A percentile compares a stretch with the other conserved stretches of the same genome.
Conservation (phyloP, 2,888 invertebrate genomes). For the Hyposoter didymator region DNA sequence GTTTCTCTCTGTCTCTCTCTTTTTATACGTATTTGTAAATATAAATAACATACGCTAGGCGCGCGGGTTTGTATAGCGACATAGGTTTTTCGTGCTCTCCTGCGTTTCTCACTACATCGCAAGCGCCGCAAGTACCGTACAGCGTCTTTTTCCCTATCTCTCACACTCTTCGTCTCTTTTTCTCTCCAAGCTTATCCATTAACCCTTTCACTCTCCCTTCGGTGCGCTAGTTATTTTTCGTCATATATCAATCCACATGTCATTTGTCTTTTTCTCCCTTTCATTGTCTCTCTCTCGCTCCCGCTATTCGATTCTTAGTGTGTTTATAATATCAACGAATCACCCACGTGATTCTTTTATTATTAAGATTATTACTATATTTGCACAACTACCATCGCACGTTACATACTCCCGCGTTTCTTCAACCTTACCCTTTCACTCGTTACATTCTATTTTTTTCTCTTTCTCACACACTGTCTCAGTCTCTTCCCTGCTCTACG, state of each 20-base stretch:
- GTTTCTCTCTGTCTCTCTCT: constrained; percentile 34
- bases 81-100: constrained; percentile 45
- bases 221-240: constrained; percentile 31
- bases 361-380: not conserved
- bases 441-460: constrained; percentile 66
- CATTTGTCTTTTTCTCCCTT: constrained; percentile 28
- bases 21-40: not conserved
- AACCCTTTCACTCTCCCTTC: constrained; percentile 66
- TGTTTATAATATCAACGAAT: constrained; percentile 57
- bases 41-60: constrained; percentile 35
- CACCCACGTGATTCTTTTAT: constrained; percentile 42
- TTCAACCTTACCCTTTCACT: constrained; percentile 70
- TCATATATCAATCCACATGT: not conserved
- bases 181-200: constrained; percentile 43
- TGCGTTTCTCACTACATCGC: constrained; percentile 56
- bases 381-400: constrained; percentile 22
- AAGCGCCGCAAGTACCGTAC: constrained; percentile 51
- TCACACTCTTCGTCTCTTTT: constrained; percentile 4
- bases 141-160: constrained; percentile 10
- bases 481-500: constrained; percentile 37
- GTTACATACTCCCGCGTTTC: constrained; percentile 52
- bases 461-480: constrained; percentile 36
- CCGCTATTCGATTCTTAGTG: constrained; percentile 63
- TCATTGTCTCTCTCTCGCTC: constrained; percentile 43
- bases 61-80: constrained; percentile 55